Percentiles rank a stretch among this genome's conserved stretches.
phyloP scores from a whole-genome alignment of 2,797 vertebrate genomes.

The Myotis pilosus region DNA sequence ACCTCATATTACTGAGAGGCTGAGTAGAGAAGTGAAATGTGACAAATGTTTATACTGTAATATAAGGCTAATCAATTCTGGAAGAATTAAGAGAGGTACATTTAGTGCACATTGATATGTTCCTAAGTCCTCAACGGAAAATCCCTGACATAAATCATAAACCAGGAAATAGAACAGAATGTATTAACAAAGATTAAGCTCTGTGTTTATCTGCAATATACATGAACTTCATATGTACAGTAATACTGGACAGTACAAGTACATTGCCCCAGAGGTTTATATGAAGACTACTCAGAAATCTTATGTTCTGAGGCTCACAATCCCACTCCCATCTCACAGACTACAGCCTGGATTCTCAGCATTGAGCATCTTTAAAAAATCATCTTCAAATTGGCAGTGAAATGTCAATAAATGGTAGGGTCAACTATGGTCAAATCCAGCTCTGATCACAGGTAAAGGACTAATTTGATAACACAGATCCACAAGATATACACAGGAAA shows the following conservation, averaged over 20 bases:
- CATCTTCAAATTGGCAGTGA: background rate
- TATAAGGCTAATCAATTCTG: background rate
- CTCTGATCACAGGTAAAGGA: background rate
- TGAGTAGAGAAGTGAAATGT: background rate
- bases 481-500: background rate
- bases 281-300: background rate
- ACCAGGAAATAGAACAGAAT: background rate
- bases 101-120: background rate
- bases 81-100: background rate
- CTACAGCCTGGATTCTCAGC: background rate
- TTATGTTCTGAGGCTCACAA: background rate
- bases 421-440: background rate
- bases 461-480: background rate
- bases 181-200: background rate
- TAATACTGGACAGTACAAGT: background rate
- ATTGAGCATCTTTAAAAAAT: background rate
- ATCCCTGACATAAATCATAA: background rate
- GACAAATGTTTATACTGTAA: background rate
- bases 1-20: background rate
- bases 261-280: background rate
- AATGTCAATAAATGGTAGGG: background rate
- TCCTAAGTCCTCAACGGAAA: background rate
- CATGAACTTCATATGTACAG: background rate
- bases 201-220: background rate
- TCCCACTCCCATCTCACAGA: background rate